A percentile compares a stretch with the other conserved stretches of the same genome.
Conservation (phyloP, 2,888 invertebrate genomes). For the Lasioglossum lativentre region DNA sequence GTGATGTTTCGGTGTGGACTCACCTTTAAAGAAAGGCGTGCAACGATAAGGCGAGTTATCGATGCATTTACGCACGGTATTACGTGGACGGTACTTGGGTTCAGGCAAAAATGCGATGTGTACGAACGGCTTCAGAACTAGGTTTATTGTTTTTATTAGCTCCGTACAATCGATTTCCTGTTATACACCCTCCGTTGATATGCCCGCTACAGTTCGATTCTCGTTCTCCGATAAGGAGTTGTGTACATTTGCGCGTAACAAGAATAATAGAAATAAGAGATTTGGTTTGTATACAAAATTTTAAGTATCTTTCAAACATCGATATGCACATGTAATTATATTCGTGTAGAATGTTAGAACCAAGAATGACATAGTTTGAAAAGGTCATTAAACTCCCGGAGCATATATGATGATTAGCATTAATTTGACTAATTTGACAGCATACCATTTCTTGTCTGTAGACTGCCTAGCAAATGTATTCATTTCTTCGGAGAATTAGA, state of each 20-base stretch:
- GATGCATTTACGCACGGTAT: conserved; percentile 31
- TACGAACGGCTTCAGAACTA: conserved; percentile 29
- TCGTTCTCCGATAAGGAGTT: background rate
- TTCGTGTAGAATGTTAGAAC: background rate
- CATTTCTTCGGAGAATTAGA: background rate
- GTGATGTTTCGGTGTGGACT: background rate
- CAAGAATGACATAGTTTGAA: background rate
- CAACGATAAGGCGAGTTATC: conserved; percentile 38
- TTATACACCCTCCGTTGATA: background rate
- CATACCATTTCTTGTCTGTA: background rate
- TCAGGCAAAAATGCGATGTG: conserved; percentile 15
- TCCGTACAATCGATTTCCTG: background rate
- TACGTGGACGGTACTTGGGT: conserved; percentile 4
- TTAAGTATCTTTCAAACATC: background rate
- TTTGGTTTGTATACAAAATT: background rate
- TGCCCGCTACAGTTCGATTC: background rate
- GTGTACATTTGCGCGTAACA: background rate
- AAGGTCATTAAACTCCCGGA: background rate
- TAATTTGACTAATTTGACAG: conserved; percentile 10
- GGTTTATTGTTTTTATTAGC: conserved; percentile 26
- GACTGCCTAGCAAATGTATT: background rate
- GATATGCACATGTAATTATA: background rate
- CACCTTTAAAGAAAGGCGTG: conserved; percentile 28
- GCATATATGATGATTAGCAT: background rate
- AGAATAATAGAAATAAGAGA: background rate